These are phyloP conservation scores for Colletes collaris DNA, from an alignment of 2,888 invertebrate species.

Conservation along the genomic window DNA sequence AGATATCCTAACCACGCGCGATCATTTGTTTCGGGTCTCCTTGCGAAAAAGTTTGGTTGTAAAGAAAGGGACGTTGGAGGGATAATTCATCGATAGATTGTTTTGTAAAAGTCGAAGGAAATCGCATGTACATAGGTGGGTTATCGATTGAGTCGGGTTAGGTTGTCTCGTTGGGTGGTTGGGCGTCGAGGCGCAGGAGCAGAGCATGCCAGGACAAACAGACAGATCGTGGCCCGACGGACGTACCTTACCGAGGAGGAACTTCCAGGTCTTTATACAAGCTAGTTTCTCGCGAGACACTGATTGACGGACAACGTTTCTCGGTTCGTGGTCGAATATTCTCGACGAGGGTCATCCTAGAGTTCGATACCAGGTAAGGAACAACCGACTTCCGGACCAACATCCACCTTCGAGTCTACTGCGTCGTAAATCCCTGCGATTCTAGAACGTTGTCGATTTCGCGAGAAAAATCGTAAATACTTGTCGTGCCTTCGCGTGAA, in stretches of 20 bases:
- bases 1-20: background rate
- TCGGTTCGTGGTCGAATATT: background rate
- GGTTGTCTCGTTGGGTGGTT: conserved; percentile 68
- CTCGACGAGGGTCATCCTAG: background rate
- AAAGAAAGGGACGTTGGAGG: conserved; percentile 13
- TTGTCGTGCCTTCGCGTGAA: background rate
- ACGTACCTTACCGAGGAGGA: conserved; percentile 63
- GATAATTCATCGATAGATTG: conserved; percentile 67
- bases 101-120: conserved; percentile 48
- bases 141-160: conserved; percentile 74
- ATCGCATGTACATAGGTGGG: conserved; percentile 45
- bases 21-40: background rate
- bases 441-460: background rate
- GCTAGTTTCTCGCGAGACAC: conserved; percentile 69
- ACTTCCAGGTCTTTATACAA: conserved; percentile 58
- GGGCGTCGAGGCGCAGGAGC: conserved; percentile 78
- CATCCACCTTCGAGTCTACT: conserved; percentile 16
- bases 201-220: conserved; percentile 77
- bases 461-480: conserved; percentile 4
- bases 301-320: conserved; percentile 37
- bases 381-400: background rate
- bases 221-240: conserved; percentile 59
- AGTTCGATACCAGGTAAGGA: conserved; percentile 51
- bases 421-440: background rate
- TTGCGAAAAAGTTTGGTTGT: background rate